These are phyloP conservation scores for Egretta garzetta DNA, from an alignment of 2,113 vertebrate species.

Conservation along the genomic window DNA sequence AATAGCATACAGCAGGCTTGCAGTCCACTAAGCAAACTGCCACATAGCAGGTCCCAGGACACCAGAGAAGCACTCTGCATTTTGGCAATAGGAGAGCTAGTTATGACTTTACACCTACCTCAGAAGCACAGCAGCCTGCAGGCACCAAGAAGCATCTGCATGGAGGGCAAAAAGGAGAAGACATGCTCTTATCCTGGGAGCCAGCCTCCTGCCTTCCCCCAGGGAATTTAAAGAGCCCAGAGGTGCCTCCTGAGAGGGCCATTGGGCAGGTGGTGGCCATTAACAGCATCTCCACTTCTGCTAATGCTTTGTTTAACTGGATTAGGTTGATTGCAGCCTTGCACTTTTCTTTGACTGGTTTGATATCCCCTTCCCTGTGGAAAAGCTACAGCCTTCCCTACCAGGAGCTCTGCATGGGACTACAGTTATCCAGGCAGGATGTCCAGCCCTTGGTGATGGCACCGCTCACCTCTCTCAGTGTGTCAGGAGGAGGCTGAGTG, in stretches of 20 bases:
- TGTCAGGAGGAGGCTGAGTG: background rate
- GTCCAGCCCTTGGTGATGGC: background rate
- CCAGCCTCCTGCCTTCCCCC: rapidly evolving
- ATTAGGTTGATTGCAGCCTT: background rate
- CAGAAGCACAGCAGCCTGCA: background rate
- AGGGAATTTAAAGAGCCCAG: background rate
- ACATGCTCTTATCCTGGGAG: rapidly evolving
- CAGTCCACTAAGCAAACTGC: background rate
- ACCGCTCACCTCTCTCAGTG: background rate
- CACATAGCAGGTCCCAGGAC: background rate
- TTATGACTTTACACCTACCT: background rate
- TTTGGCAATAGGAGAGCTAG: background rate
- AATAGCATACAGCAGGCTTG: background rate
- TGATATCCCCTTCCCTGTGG: background rate
- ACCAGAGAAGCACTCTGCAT: background rate
- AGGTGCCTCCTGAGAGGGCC: background rate
- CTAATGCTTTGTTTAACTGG: background rate
- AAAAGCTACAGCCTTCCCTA: background rate
- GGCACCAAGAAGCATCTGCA: rapidly evolving
- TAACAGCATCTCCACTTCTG: background rate
- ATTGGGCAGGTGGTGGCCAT: background rate
- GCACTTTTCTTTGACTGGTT: background rate
- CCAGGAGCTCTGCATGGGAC: background rate
- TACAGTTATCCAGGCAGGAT: background rate
- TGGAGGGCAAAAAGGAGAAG: rapidly evolving